Percentiles rank a stretch among this genome's conserved stretches.
Evolutionary conservation across 2,113 vertebrate species (phyloP).

Genomic region (Pao palembangensis): DNA sequence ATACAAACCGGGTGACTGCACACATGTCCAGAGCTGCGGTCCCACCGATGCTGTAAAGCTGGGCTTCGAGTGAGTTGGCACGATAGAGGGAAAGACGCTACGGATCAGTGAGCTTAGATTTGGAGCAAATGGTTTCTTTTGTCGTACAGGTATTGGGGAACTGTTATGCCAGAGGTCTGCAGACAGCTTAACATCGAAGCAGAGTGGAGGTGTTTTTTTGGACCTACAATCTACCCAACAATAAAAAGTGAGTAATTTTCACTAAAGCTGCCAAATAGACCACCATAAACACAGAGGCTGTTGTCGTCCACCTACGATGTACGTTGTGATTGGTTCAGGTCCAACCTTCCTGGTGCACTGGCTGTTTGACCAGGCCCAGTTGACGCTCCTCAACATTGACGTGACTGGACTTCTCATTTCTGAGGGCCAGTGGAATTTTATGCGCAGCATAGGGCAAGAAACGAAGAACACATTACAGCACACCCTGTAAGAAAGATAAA

Average conservation of each 20-base stretch:
- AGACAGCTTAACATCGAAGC: conserved; percentile 74
- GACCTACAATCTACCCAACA: conserved; percentile 88
- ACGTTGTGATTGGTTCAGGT: conserved; percentile 54
- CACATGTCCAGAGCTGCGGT: conserved; percentile 85
- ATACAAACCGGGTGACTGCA: conserved; percentile 85
- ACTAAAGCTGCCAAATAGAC: not conserved
- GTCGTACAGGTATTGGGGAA: conserved; percentile 85
- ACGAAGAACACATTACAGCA: conserved; percentile 86
- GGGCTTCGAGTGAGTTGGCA: conserved; percentile 82
- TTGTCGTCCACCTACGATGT: not conserved
- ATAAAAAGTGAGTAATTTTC: conserved; percentile 49
- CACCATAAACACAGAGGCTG: not conserved
- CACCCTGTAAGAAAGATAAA: conserved; percentile 78
- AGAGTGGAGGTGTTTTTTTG: conserved; percentile 61
- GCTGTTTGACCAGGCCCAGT: conserved; percentile 95
- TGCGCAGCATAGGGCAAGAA: conserved; percentile 88
- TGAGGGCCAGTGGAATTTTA: conserved; percentile 93
- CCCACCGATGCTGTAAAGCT: conserved; percentile 89
- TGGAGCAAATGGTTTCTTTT: too few relatives aligned
- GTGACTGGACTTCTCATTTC: conserved; percentile 88
- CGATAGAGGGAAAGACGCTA: not conserved
- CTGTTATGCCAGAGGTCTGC: conserved; percentile 87
- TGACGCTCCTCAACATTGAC: conserved; percentile 88
- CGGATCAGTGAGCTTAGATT: too few relatives aligned
- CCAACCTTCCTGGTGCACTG: conserved; percentile 95